Percentiles rank a stretch among this genome's conserved stretches.
These are phyloP conservation scores for Erebia aethiops DNA, from an alignment of 2,888 invertebrate species.

Conservation along the genomic window DNA sequence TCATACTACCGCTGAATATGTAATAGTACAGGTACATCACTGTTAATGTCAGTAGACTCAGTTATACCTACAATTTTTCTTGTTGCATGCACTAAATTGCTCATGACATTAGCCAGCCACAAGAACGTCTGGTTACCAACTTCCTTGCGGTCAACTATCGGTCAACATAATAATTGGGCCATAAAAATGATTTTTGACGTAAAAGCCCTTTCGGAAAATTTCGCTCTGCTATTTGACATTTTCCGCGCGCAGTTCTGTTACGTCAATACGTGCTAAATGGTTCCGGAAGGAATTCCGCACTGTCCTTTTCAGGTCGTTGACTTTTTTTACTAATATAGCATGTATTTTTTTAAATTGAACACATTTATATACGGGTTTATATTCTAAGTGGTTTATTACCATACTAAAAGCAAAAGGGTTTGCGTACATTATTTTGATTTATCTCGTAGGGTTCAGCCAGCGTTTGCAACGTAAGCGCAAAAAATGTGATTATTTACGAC, in stretches of 20 bases:
- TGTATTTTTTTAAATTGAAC: conserved; percentile 4
- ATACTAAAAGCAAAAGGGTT: background rate
- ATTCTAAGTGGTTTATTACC: conserved; percentile 3
- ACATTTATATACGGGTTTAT: background rate
- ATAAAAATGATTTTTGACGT: conserved; percentile 32
- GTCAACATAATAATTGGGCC: conserved; percentile 12
- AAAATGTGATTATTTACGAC: too few species aligned
- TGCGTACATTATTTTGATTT: too few species aligned
- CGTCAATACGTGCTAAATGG: conserved; percentile 14
- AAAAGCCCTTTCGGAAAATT: conserved; percentile 24
- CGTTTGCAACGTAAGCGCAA: too few species aligned
- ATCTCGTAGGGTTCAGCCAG: too few species aligned
- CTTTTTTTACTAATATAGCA: conserved; percentile 23
- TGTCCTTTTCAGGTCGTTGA: conserved; percentile 30
- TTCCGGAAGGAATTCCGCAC: conserved; percentile 31
- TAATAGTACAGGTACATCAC: background rate
- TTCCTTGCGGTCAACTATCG: background rate
- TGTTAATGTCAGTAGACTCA: background rate
- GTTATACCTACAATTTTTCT: background rate
- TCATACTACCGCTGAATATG: too few species aligned
- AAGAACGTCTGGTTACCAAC: background rate
- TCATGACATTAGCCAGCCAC: background rate
- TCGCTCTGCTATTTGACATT: conserved; percentile 29
- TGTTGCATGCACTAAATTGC: background rate
- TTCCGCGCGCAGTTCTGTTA: conserved; percentile 24